Percentiles rank a stretch among this genome's conserved stretches.
Conservation (phyloP, 2,113 vertebrate genomes). For the Oreochromis niloticus region DNA sequence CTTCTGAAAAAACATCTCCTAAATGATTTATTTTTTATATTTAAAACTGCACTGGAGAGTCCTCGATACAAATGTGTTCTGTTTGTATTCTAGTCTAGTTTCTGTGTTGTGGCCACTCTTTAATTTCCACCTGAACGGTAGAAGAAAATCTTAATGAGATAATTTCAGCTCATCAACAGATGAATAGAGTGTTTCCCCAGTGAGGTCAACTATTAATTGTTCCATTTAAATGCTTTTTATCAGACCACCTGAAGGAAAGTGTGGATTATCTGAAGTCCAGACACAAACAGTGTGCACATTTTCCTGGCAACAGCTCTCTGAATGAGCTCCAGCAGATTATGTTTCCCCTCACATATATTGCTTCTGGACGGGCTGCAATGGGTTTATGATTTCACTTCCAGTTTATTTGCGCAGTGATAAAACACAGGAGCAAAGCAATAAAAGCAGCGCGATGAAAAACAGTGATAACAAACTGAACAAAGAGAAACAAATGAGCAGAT, state of each 20-base stretch:
- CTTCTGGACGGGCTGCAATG: neutral
- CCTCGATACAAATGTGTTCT: neutral
- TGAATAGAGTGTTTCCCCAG: neutral
- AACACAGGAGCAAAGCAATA: conserved; percentile 60
- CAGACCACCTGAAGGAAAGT: neutral
- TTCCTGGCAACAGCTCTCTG: neutral
- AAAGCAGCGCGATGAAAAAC: conserved; percentile 33
- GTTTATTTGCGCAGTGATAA: conserved; percentile 44
- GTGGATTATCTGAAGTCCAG: neutral
- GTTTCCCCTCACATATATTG: neutral
- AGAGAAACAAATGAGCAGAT: conserved; percentile 24
- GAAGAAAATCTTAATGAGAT: neutral
- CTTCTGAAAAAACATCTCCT: neutral
- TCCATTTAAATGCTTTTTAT: neutral
- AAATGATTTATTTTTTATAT: neutral
- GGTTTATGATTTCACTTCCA: conserved; percentile 23
- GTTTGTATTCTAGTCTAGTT: neutral
- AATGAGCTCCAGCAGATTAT: conserved; percentile 3
- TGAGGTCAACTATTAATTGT: neutral
- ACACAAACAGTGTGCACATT: neutral
- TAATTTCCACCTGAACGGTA: neutral
- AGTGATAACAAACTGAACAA: conserved; percentile 8
- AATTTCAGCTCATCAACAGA: neutral
- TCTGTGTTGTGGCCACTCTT: neutral
- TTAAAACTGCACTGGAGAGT: neutral